Evolutionary conservation across 2,797 vertebrate genomes (phyloP).

Genomic region (Eremophila alpestris): DNA sequence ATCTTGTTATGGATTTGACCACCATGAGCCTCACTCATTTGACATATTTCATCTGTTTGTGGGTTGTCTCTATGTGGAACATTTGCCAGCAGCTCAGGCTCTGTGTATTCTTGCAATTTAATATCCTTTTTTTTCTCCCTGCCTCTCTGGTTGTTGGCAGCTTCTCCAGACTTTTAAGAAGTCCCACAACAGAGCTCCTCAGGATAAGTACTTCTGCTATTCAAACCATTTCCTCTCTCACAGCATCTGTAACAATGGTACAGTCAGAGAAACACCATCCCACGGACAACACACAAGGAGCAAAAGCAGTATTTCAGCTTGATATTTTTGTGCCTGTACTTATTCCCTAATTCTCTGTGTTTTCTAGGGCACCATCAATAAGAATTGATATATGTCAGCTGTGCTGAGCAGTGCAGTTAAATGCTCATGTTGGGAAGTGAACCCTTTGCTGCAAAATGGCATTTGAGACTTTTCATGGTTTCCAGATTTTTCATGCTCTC

Average conservation of each 20-base stretch:
- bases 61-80: not conserved
- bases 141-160: not conserved
- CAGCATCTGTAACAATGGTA: not conserved
- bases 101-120: not conserved
- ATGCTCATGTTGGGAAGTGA: not conserved
- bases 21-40: not conserved
- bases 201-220: not conserved
- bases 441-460: not conserved
- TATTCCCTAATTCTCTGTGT: not conserved
- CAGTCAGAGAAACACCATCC: not conserved
- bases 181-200: not conserved
- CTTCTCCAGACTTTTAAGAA: not conserved
- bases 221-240: not conserved
- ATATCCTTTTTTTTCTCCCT: not conserved
- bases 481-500: not conserved
- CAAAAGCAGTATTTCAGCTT: not conserved
- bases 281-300: not conserved
- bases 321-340: not conserved
- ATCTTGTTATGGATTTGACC: not conserved
- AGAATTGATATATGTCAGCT: not conserved
- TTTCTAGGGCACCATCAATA: not conserved
- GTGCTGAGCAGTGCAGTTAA: not conserved
- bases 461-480: not conserved
- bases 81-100: not conserved
- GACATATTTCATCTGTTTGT: not conserved